A percentile compares a stretch with the other conserved stretches of the same genome.
phyloP scores from a whole-genome alignment of 2,113 vertebrate genomes.

The Rallus limicola region DNA sequence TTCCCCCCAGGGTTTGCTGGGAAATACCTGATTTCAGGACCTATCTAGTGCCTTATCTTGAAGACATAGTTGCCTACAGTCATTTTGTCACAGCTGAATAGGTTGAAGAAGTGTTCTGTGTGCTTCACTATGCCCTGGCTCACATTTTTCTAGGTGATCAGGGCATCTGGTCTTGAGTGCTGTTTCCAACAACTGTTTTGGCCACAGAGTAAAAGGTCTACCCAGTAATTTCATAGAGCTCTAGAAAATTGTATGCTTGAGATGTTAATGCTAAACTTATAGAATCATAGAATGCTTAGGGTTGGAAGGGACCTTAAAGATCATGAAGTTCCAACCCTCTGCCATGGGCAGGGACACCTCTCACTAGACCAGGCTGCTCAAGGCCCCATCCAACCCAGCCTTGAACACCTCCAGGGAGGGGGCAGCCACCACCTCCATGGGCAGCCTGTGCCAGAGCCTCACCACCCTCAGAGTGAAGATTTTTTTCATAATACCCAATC shows the following conservation, averaged over 20 bases:
- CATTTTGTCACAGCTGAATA: background rate
- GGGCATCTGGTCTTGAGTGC: background rate
- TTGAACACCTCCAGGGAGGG: no score
- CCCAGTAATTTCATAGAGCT: background rate
- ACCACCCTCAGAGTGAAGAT: no score
- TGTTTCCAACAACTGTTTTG: background rate
- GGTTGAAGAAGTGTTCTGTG: background rate
- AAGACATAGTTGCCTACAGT: background rate
- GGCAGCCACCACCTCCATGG: no score
- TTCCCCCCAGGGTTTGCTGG: background rate
- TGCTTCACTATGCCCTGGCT: background rate
- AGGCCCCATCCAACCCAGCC: no score
- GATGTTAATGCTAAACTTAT: background rate
- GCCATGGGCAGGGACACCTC: no score
- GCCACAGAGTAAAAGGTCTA: background rate
- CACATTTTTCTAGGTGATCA: background rate
- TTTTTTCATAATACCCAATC: no score
- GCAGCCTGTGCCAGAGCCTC: no score
- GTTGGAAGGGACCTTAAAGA: no score
- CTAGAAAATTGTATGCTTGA: background rate
- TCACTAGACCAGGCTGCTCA: no score
- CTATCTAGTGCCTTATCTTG: background rate
- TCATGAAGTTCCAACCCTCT: no score
- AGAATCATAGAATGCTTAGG: no score
- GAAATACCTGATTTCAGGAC: background rate